Evolutionary conservation across 2,113 vertebrate species (phyloP).

Genomic region (Spea bombifrons): DNA sequence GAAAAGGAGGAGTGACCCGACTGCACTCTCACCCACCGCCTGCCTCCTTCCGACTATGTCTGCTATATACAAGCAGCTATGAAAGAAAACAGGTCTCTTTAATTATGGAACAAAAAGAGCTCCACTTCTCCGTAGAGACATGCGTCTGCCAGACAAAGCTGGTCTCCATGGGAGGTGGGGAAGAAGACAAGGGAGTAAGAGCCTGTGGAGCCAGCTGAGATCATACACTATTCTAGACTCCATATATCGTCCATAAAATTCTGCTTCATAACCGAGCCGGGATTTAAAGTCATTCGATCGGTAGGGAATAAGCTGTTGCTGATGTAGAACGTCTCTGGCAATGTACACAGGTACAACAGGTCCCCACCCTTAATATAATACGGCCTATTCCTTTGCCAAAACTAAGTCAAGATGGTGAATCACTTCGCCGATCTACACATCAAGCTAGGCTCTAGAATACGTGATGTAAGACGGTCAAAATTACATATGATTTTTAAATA

Average conservation of each 20-base stretch:
- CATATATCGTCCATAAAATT: not conserved
- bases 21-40: not conserved
- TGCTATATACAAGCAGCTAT: constrained; percentile 12
- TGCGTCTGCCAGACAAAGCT: constrained; percentile 28
- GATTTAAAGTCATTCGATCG: too few species aligned
- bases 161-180: constrained; percentile 26
- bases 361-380: constrained; percentile 1
- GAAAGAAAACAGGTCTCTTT: constrained; percentile 39
- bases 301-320: too few species aligned
- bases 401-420: too few species aligned
- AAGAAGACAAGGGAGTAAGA: constrained; percentile 11
- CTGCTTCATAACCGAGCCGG: too few species aligned
- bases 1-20: not conserved
- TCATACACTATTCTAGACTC: constrained; percentile 8
- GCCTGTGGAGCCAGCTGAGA: constrained; percentile 34
- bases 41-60: not conserved
- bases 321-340: too few species aligned
- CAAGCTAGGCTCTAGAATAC: too few species aligned
- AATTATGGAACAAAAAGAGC: constrained; percentile 34
- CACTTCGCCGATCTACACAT: too few species aligned
- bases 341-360: constrained; percentile 10
- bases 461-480: too few species aligned
- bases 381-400: too few species aligned
- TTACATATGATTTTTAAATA: too few species aligned
- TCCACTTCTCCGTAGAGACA: constrained; percentile 22